Evolutionary conservation across 1,140 invertebrate genomes (phyloP).

Genomic region (Muscidifurax raptorellus): DNA sequence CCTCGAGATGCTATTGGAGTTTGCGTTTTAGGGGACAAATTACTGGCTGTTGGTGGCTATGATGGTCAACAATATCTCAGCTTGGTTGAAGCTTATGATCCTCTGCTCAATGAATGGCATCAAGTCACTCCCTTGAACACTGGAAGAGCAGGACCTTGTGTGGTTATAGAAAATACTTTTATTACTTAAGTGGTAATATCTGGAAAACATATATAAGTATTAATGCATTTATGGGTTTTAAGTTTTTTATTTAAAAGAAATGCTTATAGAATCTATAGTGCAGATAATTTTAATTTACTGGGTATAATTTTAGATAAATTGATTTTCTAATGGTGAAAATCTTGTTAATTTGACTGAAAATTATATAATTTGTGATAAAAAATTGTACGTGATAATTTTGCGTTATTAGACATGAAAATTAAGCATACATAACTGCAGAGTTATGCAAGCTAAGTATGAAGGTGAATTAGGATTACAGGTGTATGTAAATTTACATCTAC

Average conservation of each 20-base stretch:
- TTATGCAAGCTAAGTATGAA: neutral
- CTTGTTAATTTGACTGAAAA: slow-evolving; percentile 3
- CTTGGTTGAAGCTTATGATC: slow-evolving; percentile 95
- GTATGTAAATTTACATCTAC: too few species aligned
- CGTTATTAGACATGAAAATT: neutral
- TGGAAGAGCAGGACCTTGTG: slow-evolving; percentile 90
- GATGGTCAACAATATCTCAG: slow-evolving; percentile 95
- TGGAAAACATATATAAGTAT: slow-evolving; percentile 24
- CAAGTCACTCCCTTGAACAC: slow-evolving; percentile 84
- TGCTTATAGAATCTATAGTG: neutral
- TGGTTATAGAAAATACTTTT: slow-evolving; percentile 77
- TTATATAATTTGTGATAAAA: slow-evolving; percentile 13
- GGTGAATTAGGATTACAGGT: neutral
- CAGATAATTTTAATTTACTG: neutral
- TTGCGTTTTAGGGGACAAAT: slow-evolving; percentile 89
- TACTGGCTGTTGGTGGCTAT: slow-evolving; percentile 95
- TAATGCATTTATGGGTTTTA: slow-evolving; percentile 36
- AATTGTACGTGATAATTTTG: neutral
- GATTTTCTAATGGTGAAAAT: neutral
- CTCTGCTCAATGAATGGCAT: slow-evolving; percentile 91
- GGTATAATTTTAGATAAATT: neutral
- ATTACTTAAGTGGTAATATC: neutral
- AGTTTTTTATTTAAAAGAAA: slow-evolving; percentile 2
- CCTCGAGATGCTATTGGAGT: slow-evolving; percentile 94
- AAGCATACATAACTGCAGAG: too few species aligned